Percentiles rank a stretch among this genome's conserved stretches.
These are phyloP conservation scores for Panagrolaimus sp. DNA, from an alignment of 1,140 invertebrate genomes.

Conservation along the genomic window DNA sequence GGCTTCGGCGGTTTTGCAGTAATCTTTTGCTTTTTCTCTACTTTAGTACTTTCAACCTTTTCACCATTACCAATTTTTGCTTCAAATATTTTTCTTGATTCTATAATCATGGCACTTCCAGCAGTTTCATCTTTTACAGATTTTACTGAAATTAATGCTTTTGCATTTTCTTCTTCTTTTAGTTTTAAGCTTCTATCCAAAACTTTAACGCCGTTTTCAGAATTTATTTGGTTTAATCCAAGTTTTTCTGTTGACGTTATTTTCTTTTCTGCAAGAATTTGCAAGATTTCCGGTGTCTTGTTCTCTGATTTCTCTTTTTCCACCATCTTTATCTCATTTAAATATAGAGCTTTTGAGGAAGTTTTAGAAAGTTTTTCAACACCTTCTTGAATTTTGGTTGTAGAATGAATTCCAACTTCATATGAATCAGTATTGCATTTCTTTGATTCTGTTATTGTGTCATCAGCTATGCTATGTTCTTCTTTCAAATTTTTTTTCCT, in stretches of 20 bases:
- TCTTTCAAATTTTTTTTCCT: slow-evolving; percentile 18
- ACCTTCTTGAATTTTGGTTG: slow-evolving; percentile 11
- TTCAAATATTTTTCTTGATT: slow-evolving; percentile 12
- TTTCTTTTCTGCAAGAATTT: slow-evolving; percentile 9
- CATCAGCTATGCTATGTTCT: slow-evolving; percentile 11
- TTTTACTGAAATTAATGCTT: not conserved
- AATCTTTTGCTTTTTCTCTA: no score
- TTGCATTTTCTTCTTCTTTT: not conserved
- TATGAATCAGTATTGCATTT: not conserved
- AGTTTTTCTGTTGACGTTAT: not conserved
- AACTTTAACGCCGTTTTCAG: slow-evolving; percentile 11
- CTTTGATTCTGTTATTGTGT: slow-evolving; percentile 11
- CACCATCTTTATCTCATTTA: not conserved
- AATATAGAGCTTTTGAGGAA: slow-evolving; percentile 2
- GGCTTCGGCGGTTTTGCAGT: no score
- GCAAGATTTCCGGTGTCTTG: not conserved
- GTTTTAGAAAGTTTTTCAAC: not conserved
- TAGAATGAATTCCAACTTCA: slow-evolving; percentile 15
- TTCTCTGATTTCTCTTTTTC: not conserved
- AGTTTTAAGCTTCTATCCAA: not conserved
- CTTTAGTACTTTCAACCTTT: no score
- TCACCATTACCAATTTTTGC: not conserved
- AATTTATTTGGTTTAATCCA: not conserved
- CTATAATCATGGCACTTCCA: not conserved
- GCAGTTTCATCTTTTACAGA: not conserved